phyloP scores from a whole-genome alignment of 1,140 invertebrate genomes.

The Stenopsyche tienmushanensis region DNA sequence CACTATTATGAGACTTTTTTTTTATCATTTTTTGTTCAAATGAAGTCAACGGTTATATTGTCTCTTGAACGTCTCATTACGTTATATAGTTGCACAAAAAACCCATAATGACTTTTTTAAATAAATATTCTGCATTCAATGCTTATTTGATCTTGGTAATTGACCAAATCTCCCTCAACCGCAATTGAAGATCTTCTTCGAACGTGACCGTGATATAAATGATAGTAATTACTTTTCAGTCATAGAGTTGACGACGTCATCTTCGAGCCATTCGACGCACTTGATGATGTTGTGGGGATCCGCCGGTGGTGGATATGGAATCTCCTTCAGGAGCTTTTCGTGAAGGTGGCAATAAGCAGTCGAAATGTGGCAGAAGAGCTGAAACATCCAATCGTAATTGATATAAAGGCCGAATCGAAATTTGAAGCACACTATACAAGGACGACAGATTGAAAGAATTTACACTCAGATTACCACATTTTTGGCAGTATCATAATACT shows the following conservation, averaged over 20 bases:
- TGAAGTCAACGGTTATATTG: no score
- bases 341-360: slow-evolving; percentile 66
- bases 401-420: no score
- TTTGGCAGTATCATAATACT: no score
- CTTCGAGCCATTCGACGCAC: slow-evolving; percentile 83
- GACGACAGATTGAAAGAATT: neutral
- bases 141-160: slow-evolving; percentile 48
- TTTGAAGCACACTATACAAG: neutral
- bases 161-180: slow-evolving; percentile 40
- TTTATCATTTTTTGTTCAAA: no score
- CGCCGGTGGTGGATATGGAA: slow-evolving; percentile 80
- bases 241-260: slow-evolving; percentile 72
- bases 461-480: neutral
- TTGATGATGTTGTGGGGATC: slow-evolving; percentile 89
- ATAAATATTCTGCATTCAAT: no score
- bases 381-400: slow-evolving; percentile 23
- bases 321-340: slow-evolving; percentile 67
- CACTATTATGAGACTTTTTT: slow-evolving; percentile 2
- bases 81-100: no score
- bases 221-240: slow-evolving; percentile 63
- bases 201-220: no score
- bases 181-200: no score
- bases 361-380: slow-evolving; percentile 61
- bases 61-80: no score
- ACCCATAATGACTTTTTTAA: no score